Percentiles rank a stretch among this genome's conserved stretches.
phyloP scores from a whole-genome alignment of 2,888 invertebrate genomes.

The Cryptus armator region DNA sequence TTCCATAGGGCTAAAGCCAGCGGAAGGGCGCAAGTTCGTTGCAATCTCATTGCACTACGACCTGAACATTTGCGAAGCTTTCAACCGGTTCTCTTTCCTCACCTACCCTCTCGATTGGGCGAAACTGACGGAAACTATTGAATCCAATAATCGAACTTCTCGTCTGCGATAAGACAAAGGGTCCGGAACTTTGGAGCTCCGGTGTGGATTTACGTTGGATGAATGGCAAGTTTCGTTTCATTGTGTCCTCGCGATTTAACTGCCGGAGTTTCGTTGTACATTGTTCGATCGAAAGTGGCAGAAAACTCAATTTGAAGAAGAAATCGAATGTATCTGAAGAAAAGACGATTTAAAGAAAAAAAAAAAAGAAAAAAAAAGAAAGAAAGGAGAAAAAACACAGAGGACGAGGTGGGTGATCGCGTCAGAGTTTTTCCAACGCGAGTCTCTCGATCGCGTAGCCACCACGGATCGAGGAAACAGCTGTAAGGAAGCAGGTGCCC shows the following conservation, averaged over 20 bases:
- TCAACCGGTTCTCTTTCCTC: neutral
- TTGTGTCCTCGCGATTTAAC: constrained; percentile 8
- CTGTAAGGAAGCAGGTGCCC: constrained; percentile 84
- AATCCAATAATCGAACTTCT: constrained; percentile 57
- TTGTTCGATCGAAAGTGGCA: neutral
- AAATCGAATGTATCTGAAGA: neutral
- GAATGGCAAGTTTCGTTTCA: constrained; percentile 39
- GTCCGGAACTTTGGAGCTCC: constrained; percentile 19
- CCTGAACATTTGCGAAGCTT: constrained; percentile 25
- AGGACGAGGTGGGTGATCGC: constrained; percentile 60
- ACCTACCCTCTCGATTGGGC: constrained; percentile 1
- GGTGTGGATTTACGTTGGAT: neutral
- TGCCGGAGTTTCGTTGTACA: constrained; percentile 7
- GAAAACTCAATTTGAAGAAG: constrained; percentile 6
- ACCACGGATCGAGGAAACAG: constrained; percentile 82
- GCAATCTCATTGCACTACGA: constrained; percentile 1
- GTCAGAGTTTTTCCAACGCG: constrained; percentile 8
- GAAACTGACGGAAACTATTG: constrained; percentile 24
- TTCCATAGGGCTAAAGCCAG: constrained; percentile 25
- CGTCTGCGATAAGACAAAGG: constrained; percentile 29
- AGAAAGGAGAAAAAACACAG: constrained; percentile 7
- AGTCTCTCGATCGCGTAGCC: constrained; percentile 42
- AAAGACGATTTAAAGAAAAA: neutral
- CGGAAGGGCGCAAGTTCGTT: constrained; percentile 33
- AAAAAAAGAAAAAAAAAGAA: neutral